A percentile compares a stretch with the other conserved stretches of the same genome.
Evolutionary conservation across 2,113 vertebrate genomes (phyloP).

Genomic region (Arvicanthis niloticus): DNA sequence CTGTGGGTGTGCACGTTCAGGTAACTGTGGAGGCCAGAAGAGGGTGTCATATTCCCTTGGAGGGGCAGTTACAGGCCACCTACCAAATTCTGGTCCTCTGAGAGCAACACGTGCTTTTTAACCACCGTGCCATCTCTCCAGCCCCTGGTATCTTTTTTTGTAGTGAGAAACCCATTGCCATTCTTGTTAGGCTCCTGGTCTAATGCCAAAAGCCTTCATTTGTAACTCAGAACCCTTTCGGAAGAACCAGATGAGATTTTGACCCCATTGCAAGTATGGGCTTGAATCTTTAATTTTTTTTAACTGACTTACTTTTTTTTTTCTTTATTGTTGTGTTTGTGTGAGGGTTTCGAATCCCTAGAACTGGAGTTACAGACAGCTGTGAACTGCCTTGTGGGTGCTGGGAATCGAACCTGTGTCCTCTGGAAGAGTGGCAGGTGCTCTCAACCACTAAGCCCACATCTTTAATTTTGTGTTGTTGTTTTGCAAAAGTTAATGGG

Average conservation of each 20-base stretch:
- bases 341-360: background rate
- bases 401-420: background rate
- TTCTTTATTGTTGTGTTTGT: background rate
- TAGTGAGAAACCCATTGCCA: background rate
- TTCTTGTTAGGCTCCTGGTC: background rate
- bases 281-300: background rate
- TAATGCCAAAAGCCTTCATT: background rate
- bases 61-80: background rate
- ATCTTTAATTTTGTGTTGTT: constrained; percentile 45
- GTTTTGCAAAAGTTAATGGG: constrained; percentile 2
- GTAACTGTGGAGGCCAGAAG: background rate
- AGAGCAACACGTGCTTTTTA: background rate
- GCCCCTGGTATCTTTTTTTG: background rate
- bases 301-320: background rate
- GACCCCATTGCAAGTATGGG: background rate
- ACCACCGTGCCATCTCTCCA: background rate
- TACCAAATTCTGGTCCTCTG: background rate
- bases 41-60: too few relatives aligned
- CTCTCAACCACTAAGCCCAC: background rate
- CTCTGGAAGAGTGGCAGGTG: background rate
- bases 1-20: background rate
- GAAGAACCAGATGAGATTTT: background rate
- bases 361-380: background rate
- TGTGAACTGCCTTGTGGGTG: background rate
- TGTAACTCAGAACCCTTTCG: constrained; percentile 4